Evolutionary conservation across 2,797 vertebrate genomes (phyloP), one percentile per base, ranked within the genome.

Genomic region (Etheostoma nigrum): DNA sequence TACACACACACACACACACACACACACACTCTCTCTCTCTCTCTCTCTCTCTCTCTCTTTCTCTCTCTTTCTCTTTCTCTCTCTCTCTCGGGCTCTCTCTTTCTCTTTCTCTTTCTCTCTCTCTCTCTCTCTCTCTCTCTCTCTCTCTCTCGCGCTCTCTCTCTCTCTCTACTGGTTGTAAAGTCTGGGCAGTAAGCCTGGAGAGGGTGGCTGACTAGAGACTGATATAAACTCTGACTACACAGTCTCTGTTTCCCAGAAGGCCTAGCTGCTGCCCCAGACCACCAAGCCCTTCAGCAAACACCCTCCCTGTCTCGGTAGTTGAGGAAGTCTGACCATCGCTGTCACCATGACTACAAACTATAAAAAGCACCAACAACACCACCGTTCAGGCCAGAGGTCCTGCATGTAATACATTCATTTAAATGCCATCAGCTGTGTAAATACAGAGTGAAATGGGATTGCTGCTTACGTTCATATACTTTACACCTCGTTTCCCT

Each of bases 361-460:
- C 58, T 47, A 40, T 66, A 27, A 67, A 70, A 73, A 58, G 45
- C 25, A 47, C 63, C 65, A 68, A 23, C 47, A 79, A 2, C 67
- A 55, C 49, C 65, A 36, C 36, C 7, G 1, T 54, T 67, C 55
- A 8, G 45, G 48, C 42, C 67, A n/a, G 45, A 14, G 10, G 14
- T 69, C 77, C 69, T 14, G 6, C 2, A 33, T 78, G 74, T 68
- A 76, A 55, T 52, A 49, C 74, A 58, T 63, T 77, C 19, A 84
- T 81, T 86, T 81, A 77, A 85, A 86, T 69, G 71, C 82, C 14
- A 18, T 86, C 85, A 84, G 76, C 86, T 88, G 84, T 81, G 78
- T 79, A 88, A 88, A 89, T 78, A 85, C 80, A 42, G 82, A 60
- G 66, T 16, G 21, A 75, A 54, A 72, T 78, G 52, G 86, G 68